Percentiles rank a stretch among this genome's conserved stretches.
Evolutionary conservation across 2,888 invertebrate genomes (phyloP).

Genomic region (Macrophya annulata): DNA sequence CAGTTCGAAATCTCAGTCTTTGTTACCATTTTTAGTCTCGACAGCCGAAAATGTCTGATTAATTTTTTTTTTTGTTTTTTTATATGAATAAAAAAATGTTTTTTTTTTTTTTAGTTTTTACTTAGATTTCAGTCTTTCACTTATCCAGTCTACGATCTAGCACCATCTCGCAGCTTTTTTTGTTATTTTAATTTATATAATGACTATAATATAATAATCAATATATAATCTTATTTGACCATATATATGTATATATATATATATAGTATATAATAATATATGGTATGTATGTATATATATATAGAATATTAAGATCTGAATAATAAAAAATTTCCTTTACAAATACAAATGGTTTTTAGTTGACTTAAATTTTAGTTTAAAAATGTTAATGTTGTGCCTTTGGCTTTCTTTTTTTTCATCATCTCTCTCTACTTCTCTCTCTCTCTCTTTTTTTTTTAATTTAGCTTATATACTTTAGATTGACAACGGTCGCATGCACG

Average conservation of each 20-base stretch:
- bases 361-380: conserved; percentile 41
- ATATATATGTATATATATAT: conserved; percentile 13
- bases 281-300: not conserved
- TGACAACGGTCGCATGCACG: conserved; percentile 67
- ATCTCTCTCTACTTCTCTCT: conserved; percentile 57
- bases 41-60: conserved; percentile 48
- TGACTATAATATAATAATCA: conserved; percentile 40
- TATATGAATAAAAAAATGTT: conserved; percentile 23
- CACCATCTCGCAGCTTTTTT: conserved; percentile 69
- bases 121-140: conserved; percentile 62
- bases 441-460: conserved; percentile 61
- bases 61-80: not conserved
- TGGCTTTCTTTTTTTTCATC: not conserved
- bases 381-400: not conserved
- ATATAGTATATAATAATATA: not conserved
- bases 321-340: conserved; percentile 48
- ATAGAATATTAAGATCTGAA: conserved; percentile 12
- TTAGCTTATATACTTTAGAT: conserved; percentile 64
- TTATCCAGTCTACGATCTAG: conserved; percentile 72
- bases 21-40: conserved; percentile 50
- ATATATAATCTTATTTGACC: conserved; percentile 18
- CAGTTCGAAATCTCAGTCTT: conserved; percentile 55
- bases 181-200: not conserved
- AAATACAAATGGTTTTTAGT: conserved; percentile 33
- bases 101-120: conserved; percentile 18